Conservation (phyloP, 2,888 invertebrate genomes). For the Disparrhopalites patrizii region DNA sequence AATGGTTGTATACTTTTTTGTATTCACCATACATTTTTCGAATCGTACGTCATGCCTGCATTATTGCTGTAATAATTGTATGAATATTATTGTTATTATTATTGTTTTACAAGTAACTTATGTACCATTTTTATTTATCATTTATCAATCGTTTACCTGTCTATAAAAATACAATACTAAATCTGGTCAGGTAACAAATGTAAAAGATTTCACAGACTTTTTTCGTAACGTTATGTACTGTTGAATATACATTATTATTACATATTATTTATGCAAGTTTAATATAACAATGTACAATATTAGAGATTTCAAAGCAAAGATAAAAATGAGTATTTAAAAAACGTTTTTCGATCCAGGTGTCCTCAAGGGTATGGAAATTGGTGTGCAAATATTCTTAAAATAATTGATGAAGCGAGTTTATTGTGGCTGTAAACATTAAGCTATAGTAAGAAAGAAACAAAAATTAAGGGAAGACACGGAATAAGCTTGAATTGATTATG, state of each 20-base stretch:
- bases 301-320: neutral
- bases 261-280: neutral
- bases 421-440: too few species aligned
- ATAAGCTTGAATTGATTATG: too few species aligned
- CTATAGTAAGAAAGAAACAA: too few species aligned
- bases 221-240: neutral
- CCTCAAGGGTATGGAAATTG: too few species aligned
- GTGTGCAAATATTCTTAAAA: too few species aligned
- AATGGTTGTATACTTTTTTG: too few species aligned
- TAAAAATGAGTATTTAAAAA: neutral
- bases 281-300: neutral
- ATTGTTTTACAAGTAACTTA: neutral
- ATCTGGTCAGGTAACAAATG: slow-evolving; percentile 15
- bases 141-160: slow-evolving; percentile 18
- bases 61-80: too few species aligned
- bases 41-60: too few species aligned
- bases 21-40: too few species aligned
- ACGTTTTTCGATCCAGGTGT: too few species aligned
- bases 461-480: too few species aligned
- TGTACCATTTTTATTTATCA: slow-evolving; percentile 1
- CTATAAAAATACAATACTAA: slow-evolving; percentile 10
- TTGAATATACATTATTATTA: neutral
- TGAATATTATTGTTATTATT: slow-evolving; percentile 13
- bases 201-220: slow-evolving; percentile 5
- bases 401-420: too few species aligned